phyloP scores from a whole-genome alignment of 2,888 invertebrate genomes.

The Pandemis heparana region DNA sequence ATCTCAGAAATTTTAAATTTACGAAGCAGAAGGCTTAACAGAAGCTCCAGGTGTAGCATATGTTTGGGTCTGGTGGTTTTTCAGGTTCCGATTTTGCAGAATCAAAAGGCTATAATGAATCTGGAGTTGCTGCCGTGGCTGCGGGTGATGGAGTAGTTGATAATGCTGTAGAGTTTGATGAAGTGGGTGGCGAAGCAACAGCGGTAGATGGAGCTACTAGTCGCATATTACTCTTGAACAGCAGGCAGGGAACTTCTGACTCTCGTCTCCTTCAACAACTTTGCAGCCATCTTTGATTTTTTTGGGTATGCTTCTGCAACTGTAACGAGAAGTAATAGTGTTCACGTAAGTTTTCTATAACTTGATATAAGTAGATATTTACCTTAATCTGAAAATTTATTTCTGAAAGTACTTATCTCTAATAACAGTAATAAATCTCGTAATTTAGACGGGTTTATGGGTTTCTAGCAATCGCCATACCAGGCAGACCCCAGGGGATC shows the following conservation, averaged over 20 bases:
- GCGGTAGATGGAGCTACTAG: too few species aligned
- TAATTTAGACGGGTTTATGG: too few species aligned
- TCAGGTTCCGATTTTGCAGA: not conserved
- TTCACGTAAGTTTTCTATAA: too few species aligned
- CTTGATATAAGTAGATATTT: too few species aligned
- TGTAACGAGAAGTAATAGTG: not conserved
- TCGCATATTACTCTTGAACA: not conserved
- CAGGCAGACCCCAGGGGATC: too few species aligned
- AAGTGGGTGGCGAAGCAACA: too few species aligned
- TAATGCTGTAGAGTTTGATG: too few species aligned
- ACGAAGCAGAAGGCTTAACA: not conserved
- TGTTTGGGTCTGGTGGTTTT: not conserved
- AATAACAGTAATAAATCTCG: too few species aligned
- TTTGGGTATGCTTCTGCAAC: constrained; percentile 2
- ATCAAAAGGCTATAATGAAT: not conserved
- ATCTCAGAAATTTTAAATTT: not conserved
- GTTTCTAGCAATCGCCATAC: too few species aligned
- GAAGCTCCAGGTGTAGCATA: not conserved
- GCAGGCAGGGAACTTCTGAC: not conserved
- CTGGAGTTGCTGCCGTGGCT: not conserved
- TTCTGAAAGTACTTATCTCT: too few species aligned
- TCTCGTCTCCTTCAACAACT: not conserved
- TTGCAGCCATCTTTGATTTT: not conserved
- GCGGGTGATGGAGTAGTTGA: too few species aligned
- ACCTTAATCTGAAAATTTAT: too few species aligned